Conservation (phyloP, 1,140 invertebrate genomes). For the Caenorhabditis latens region DNA sequence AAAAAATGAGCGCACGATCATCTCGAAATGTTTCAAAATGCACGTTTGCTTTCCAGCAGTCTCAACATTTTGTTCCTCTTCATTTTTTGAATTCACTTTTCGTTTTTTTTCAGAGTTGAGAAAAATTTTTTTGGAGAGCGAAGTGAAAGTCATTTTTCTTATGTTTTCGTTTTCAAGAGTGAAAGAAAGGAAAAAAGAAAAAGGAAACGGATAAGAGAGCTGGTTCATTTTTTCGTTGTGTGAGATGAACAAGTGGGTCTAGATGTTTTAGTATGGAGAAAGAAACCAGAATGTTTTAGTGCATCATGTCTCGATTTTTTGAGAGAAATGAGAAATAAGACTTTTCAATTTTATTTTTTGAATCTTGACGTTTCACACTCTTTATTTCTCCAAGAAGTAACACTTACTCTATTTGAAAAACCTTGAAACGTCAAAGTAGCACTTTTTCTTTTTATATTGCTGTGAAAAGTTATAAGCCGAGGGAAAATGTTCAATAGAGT, state of each 20-base stretch:
- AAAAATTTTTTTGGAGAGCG: not conserved
- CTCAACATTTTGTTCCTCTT: too few relatives aligned
- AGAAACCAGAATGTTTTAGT: not conserved
- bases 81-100: not conserved
- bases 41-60: too few relatives aligned
- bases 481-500: not conserved
- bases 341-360: too few relatives aligned
- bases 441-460: not conserved
- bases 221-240: not conserved
- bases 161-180: not conserved
- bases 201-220: not conserved
- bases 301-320: not conserved
- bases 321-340: too few relatives aligned
- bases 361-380: too few relatives aligned
- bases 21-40: too few relatives aligned
- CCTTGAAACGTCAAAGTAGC: too few relatives aligned
- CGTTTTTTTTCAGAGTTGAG: not conserved
- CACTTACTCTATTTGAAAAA: too few relatives aligned
- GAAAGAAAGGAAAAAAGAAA: not conserved
- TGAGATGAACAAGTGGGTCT: not conserved
- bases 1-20: too few relatives aligned
- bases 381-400: too few relatives aligned
- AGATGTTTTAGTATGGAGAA: not conserved
- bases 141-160: slow-evolving; percentile 10
- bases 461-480: not conserved